These are phyloP conservation scores for Tetrapedia diversipes DNA, from an alignment of 2,888 invertebrate genomes.

Conservation along the genomic window DNA sequence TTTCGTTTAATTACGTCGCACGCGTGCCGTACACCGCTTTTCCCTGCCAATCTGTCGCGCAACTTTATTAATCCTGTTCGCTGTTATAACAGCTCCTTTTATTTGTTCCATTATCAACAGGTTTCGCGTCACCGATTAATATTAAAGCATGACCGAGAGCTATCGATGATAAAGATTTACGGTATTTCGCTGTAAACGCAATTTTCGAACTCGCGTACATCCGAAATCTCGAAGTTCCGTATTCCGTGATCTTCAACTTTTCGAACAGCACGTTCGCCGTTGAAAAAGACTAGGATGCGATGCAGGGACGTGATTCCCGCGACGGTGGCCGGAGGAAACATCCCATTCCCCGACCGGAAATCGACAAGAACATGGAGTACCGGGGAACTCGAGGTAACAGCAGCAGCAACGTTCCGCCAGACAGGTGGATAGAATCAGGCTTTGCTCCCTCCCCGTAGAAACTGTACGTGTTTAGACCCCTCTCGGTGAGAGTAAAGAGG, in stretches of 20 bases:
- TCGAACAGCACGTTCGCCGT: neutral
- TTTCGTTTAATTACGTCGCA: constrained; percentile 14
- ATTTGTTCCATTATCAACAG: neutral
- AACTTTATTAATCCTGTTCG: constrained; percentile 12
- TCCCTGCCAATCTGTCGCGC: neutral
- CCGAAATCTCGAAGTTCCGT: constrained; percentile 9
- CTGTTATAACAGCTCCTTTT: neutral
- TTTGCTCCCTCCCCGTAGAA: neutral
- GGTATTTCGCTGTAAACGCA: neutral
- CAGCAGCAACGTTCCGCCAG: constrained; percentile 16
- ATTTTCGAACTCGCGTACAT: neutral
- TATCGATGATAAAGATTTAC: too few relatives aligned
- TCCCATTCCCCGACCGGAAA: constrained; percentile 29
- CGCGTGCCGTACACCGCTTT: neutral
- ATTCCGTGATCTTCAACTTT: constrained; percentile 5
- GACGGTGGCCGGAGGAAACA: constrained; percentile 20
- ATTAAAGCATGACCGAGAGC: too few relatives aligned
- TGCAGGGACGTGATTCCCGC: constrained; percentile 35
- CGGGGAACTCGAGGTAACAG: constrained; percentile 12
- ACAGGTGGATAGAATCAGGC: constrained; percentile 44
- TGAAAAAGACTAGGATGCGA: constrained; percentile 25
- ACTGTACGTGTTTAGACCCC: constrained; percentile 38
- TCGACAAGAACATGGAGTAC: constrained; percentile 42
- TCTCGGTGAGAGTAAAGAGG: neutral
- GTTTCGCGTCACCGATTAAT: neutral